These are phyloP conservation scores for Fulmarus glacialis DNA, from an alignment of 2,113 vertebrate genomes.

Conservation along the genomic window DNA sequence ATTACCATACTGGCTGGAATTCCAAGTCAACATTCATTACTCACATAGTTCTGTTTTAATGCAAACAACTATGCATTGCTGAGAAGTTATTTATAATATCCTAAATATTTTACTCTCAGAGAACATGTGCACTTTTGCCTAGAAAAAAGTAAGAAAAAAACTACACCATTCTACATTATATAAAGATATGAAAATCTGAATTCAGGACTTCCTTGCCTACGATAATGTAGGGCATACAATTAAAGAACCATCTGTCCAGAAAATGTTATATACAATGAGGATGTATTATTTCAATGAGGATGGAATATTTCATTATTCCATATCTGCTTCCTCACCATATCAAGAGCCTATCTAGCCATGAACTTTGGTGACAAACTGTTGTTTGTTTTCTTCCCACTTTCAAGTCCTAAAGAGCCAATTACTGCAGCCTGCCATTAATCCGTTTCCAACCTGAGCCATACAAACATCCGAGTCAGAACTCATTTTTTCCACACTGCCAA, in stretches of 20 bases:
- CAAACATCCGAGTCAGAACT: neutral
- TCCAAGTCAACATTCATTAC: conserved; percentile 22
- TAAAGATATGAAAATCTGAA: neutral
- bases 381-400: neutral
- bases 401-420: neutral
- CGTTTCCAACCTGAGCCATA: neutral
- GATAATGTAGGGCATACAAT: neutral
- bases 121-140: neutral
- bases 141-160: neutral
- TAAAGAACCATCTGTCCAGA: neutral
- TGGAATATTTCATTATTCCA: neutral
- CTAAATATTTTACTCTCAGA: neutral
- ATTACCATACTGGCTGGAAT: conserved; percentile 4
- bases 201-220: neutral
- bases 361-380: neutral
- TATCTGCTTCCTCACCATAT: neutral
- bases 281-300: neutral
- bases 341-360: neutral
- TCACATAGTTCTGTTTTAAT: neutral
- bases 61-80: neutral
- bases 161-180: neutral
- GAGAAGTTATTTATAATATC: neutral
- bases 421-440: neutral
- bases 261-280: neutral
- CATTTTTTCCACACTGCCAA: neutral